Conservation (phyloP, 2,888 invertebrate genomes). For the Candidula unifasciata region DNA sequence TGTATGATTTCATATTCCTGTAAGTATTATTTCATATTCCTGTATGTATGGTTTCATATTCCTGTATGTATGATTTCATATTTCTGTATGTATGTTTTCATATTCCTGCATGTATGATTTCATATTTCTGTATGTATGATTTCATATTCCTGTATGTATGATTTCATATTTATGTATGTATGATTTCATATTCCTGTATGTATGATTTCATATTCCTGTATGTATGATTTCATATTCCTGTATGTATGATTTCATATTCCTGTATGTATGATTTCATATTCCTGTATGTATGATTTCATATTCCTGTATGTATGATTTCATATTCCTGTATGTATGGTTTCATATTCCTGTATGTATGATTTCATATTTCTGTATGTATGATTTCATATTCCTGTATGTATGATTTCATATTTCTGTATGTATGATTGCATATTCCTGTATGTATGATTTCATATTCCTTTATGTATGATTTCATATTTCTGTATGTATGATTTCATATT, state of each 20-base stretch:
- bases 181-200: slow-evolving; percentile 40
- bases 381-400: slow-evolving; percentile 39
- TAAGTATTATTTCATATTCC: slow-evolving; percentile 43
- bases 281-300: no score
- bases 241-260: slow-evolving; percentile 43
- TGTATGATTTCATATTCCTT: background rate
- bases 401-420: no score
- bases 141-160: slow-evolving; percentile 38
- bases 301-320: slow-evolving; percentile 27
- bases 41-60: slow-evolving; percentile 14
- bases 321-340: no score
- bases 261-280: slow-evolving; percentile 17
- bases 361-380: no score
- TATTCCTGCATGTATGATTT: slow-evolving; percentile 27
- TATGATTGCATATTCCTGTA: slow-evolving; percentile 42
- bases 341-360: slow-evolving; percentile 34
- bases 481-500: slow-evolving; percentile 17
- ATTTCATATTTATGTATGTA: no score
- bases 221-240: background rate
- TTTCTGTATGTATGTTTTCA: slow-evolving; percentile 35
- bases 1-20: background rate
- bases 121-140: no score
- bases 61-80: no score
- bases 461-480: slow-evolving; percentile 41
- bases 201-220: slow-evolving; percentile 40